These are phyloP conservation scores for Micrasema longulum DNA, from an alignment of 1,140 invertebrate genomes.

Conservation along the genomic window DNA sequence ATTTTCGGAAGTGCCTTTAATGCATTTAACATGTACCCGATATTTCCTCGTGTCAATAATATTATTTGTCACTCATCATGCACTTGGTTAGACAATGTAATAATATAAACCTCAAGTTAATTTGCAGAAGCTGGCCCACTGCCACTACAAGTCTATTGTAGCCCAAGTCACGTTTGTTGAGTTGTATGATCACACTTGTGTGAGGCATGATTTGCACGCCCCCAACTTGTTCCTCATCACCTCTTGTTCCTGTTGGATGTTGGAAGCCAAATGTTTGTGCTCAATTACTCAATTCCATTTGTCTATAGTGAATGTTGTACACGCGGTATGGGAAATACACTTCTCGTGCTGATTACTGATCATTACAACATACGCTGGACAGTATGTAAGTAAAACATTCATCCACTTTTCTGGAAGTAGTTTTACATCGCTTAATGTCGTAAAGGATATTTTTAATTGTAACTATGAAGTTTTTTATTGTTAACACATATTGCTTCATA, in stretches of 20 bases:
- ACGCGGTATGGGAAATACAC: background rate
- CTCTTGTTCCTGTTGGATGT: slow-evolving; percentile 8
- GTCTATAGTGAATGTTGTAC: slow-evolving; percentile 38
- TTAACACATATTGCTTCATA: background rate
- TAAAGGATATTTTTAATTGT: slow-evolving; percentile 14
- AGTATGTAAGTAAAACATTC: slow-evolving; percentile 21
- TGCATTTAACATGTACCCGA: slow-evolving; percentile 51
- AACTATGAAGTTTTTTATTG: background rate
- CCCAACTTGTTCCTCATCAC: slow-evolving; percentile 39
- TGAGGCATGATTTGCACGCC: slow-evolving; percentile 49
- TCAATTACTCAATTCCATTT: slow-evolving; percentile 54
- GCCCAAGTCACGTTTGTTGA: slow-evolving; percentile 42
- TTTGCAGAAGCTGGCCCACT: slow-evolving; percentile 42
- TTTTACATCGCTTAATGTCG: no score
- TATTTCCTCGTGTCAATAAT: slow-evolving; percentile 38
- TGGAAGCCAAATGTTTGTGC: slow-evolving; percentile 52
- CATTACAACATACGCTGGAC: background rate
- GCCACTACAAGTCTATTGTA: slow-evolving; percentile 24
- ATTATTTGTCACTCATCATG: slow-evolving; percentile 29
- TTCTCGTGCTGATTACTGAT: no score
- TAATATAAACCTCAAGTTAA: slow-evolving; percentile 27
- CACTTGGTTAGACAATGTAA: slow-evolving; percentile 31
- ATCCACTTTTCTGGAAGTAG: no score
- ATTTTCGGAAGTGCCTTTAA: slow-evolving; percentile 55
- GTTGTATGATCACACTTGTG: slow-evolving; percentile 40